A percentile compares a stretch with the other conserved stretches of the same genome.
These are phyloP conservation scores for Spinus pinus DNA, from an alignment of 2,797 vertebrate species.

Conservation along the genomic window DNA sequence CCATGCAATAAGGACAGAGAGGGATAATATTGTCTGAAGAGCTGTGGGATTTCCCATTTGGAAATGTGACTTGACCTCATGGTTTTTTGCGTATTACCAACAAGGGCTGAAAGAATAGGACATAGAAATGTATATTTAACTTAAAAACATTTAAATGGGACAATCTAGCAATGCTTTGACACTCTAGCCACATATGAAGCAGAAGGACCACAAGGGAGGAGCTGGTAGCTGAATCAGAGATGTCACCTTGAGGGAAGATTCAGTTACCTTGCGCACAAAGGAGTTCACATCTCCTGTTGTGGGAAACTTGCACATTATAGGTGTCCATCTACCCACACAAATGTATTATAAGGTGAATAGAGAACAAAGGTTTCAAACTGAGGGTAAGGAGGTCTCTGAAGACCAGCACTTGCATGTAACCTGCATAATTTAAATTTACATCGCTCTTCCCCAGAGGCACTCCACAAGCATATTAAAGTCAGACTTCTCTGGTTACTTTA, in stretches of 20 bases:
- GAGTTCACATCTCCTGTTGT: background rate
- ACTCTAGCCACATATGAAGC: accelerated
- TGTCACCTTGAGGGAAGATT: background rate
- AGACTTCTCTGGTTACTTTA: background rate
- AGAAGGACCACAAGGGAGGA: background rate
- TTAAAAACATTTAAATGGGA: background rate
- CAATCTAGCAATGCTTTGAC: background rate
- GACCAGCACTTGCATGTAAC: background rate
- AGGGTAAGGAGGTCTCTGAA: background rate
- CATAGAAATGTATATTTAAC: background rate
- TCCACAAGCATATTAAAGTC: background rate
- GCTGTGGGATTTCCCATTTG: background rate
- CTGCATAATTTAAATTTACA: background rate
- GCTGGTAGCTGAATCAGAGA: background rate
- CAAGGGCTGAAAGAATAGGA: background rate
- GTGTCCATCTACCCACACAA: background rate
- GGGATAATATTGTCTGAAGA: background rate
- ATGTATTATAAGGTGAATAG: background rate
- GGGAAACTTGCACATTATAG: background rate
- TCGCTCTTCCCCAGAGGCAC: background rate
- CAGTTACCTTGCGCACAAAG: background rate
- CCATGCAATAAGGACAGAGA: background rate
- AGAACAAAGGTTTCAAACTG: background rate
- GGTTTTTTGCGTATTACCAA: background rate
- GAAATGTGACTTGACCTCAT: background rate